These are phyloP conservation scores for Crossaster papposus DNA, from an alignment of 53 echinoderm and acorn worm genomes.

Conservation along the genomic window DNA sequence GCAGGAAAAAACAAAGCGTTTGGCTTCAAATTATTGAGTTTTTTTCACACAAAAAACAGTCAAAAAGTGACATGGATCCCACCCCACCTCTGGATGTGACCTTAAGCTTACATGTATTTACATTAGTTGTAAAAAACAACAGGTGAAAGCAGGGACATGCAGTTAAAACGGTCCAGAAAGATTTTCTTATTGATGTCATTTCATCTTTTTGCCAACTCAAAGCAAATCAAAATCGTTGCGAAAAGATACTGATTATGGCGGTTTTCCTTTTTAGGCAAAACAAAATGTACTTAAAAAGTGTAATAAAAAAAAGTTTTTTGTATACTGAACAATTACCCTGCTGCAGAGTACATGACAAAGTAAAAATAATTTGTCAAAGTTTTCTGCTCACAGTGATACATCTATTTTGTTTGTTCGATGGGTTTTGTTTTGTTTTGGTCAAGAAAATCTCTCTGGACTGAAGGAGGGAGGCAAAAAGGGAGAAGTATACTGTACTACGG, in stretches of 20 bases:
- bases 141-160: constrained; percentile 51
- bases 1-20: too few relatives aligned
- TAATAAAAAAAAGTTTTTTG: too few relatives aligned
- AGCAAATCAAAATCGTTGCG: too few relatives aligned
- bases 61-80: not conserved
- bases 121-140: not conserved
- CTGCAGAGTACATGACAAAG: too few relatives aligned
- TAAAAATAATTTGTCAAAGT: not conserved
- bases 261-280: too few relatives aligned
- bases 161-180: constrained; percentile 23
- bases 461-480: constrained; percentile 41
- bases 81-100: not conserved
- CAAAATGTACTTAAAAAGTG: too few relatives aligned
- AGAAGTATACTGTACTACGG: constrained; percentile 58
- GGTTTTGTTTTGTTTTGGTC: too few relatives aligned
- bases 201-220: not conserved
- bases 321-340: too few relatives aligned
- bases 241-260: not conserved
- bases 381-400: too few relatives aligned
- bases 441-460: constrained; percentile 46
- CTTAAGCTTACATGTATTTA: constrained; percentile 13
- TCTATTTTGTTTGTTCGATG: not conserved
- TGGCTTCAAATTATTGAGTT: too few relatives aligned
- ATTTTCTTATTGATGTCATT: not conserved
- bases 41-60: too few relatives aligned